Percentiles rank a stretch among this genome's conserved stretches.
phyloP scores from a whole-genome alignment of 2,888 invertebrate genomes.

The Rhabditoides inermis region DNA sequence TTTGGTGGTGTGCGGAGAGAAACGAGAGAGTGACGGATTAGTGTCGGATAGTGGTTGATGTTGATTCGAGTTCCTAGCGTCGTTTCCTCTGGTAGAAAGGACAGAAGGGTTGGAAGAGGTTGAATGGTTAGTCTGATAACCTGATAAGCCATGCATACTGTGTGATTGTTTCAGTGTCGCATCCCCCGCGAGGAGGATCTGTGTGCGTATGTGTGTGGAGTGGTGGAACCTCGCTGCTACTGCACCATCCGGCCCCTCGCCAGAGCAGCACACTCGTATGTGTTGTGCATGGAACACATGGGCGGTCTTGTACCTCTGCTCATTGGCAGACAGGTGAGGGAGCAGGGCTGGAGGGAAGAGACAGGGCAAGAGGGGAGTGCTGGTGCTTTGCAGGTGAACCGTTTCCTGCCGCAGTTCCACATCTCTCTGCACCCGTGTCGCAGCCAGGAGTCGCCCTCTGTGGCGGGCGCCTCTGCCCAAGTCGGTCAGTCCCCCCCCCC shows the following conservation, averaged over 20 bases:
- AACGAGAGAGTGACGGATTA: too few species aligned
- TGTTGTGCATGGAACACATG: constrained; percentile 75
- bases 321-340: constrained; percentile 66
- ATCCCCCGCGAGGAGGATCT: constrained; percentile 80
- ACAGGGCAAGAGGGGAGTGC: too few species aligned
- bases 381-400: constrained; percentile 67
- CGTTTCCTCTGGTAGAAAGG: too few species aligned
- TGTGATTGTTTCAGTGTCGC: constrained; percentile 69
- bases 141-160: too few species aligned
- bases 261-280: constrained; percentile 53
- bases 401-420: constrained; percentile 92
- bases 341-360: too few species aligned
- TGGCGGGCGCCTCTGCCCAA: constrained; percentile 38
- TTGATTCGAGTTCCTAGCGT: too few species aligned
- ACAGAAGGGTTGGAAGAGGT: too few species aligned
- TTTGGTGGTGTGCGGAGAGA: too few species aligned
- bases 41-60: too few species aligned
- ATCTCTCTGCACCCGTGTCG: constrained; percentile 58
- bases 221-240: constrained; percentile 79
- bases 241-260: constrained; percentile 73
- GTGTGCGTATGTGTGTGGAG: constrained; percentile 83
- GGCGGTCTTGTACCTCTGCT: constrained; percentile 90
- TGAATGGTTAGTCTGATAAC: too few species aligned
- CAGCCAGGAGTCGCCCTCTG: not conserved
- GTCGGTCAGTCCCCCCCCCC: constrained; percentile 48